Base-by-base conservation (phyloP, 92 coral and sea anemone species). In the Paramuricea clavata region DNA sequence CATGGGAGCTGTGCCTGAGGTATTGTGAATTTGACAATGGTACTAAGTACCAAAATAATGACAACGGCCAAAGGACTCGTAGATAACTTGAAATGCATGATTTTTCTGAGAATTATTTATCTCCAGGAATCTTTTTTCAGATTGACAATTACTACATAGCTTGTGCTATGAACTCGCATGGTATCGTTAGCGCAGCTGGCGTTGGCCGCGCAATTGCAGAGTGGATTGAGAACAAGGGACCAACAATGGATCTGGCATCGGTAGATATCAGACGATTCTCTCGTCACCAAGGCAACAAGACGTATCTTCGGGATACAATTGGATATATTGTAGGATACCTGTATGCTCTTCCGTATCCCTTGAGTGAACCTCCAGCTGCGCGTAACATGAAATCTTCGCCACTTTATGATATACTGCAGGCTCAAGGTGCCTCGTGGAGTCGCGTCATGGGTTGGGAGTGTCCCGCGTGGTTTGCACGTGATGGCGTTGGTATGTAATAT, bases 191-290 rank as follows among this genome's bases (percentile, higher is more conserved):
- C 36, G 97, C 94, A 3, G 99, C 92, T 59, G 99, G 99, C 0
- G 94, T 94, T 3, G 99, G 99, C 49, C 95, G 89, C 83, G 99
- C 97, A 60, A 92, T 96, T 12, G 94, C 98, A 11, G 94, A 93
- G 62, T 96, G 99, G 99, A 94, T 96, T 76, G 89, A 98, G 23
- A 93, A 93, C 62, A 98, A 95, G 54, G 87, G 90, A 75, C 94
- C 99, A 47, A 94, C 96, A 1, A 93, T 94, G 95, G 99, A 96
- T 74, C 86, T 96, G 49, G 82, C 89, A 60, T 59, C 93, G 31
- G 94, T 96, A 80, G 98, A 96, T 85, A 96, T 96, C 90, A 90
- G 92, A 72, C 96, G 99, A 47, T 96, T 96, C 76, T 87, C 92
- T 21, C 91, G 90, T 83, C 89, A 91, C 89, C 94, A 90, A 67